Percentiles rank a stretch among this genome's conserved stretches.
These are phyloP conservation scores for Phyllotreta striolata DNA, from an alignment of 2,888 invertebrate species.

Conservation along the genomic window DNA sequence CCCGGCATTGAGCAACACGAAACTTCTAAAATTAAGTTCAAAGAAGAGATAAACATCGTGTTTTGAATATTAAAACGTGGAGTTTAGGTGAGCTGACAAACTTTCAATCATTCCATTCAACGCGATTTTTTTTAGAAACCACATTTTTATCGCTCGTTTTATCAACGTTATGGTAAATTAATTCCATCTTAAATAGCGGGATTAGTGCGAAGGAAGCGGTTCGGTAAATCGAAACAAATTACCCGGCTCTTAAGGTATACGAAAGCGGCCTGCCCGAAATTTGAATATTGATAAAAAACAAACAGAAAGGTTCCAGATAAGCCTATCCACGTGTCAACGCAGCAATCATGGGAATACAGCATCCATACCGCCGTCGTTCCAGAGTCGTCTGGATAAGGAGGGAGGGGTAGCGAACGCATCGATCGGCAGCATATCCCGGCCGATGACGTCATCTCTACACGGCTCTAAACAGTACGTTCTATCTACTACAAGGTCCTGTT, in stretches of 20 bases:
- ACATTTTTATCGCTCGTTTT: no score
- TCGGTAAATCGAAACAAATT: no score
- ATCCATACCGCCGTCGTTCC: slow-evolving; percentile 34
- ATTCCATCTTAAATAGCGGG: no score
- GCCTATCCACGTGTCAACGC: slow-evolving; percentile 25
- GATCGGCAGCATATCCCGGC: slow-evolving; percentile 50
- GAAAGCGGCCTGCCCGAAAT: not conserved
- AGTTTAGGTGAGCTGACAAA: no score
- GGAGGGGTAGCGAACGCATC: slow-evolving; percentile 49
- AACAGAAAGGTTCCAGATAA: slow-evolving; percentile 19
- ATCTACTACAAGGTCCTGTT: slow-evolving; percentile 48
- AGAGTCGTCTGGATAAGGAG: slow-evolving; percentile 48
- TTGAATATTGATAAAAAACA: slow-evolving; percentile 25
- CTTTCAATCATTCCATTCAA: no score
- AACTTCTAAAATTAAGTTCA: no score
- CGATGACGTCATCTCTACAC: slow-evolving; percentile 54
- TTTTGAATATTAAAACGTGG: no score
- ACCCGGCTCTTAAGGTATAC: not conserved
- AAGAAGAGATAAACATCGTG: no score
- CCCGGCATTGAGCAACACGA: no score
- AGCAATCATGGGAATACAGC: slow-evolving; percentile 25
- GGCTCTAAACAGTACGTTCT: slow-evolving; percentile 53
- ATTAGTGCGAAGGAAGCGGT: no score
- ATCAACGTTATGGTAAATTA: no score
- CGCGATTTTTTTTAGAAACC: no score